These are phyloP conservation scores for Drosophila pseudoobscura DNA, from an alignment of 1,140 invertebrate genomes.

Conservation along the genomic window DNA sequence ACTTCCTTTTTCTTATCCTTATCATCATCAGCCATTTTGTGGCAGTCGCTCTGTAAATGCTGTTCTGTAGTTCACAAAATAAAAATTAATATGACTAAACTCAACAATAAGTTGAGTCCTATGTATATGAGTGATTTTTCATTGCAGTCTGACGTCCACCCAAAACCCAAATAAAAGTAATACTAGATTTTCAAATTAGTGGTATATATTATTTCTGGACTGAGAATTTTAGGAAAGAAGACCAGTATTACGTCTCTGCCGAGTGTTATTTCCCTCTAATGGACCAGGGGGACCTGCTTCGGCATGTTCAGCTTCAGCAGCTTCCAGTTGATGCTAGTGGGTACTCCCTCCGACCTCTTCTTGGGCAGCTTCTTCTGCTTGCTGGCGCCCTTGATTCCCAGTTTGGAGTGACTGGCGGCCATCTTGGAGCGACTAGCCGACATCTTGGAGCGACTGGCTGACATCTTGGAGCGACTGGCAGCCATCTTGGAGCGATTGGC, in stretches of 20 bases:
- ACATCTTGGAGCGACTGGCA: no score
- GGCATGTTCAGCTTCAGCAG: constrained; percentile 62
- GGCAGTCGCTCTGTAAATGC: neutral
- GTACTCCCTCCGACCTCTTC: neutral
- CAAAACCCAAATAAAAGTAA: no score
- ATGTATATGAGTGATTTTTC: no score
- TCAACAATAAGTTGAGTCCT: no score
- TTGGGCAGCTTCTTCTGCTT: constrained; percentile 39
- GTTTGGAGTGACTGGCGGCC: constrained; percentile 5
- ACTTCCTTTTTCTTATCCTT: constrained; percentile 15
- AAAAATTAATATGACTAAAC: no score
- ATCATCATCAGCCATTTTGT: constrained; percentile 22
- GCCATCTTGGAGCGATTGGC: constrained; percentile 27
- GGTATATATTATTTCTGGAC: no score
- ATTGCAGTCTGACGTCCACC: no score
- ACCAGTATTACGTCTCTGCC: no score
- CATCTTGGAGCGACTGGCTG: no score
- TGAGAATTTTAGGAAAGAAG: neutral
- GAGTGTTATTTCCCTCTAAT: constrained; percentile 3
- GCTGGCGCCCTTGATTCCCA: constrained; percentile 6
- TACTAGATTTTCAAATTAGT: no score
- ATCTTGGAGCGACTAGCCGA: constrained; percentile 28
- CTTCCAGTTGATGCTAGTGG: constrained; percentile 63
- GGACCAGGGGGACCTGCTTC: constrained; percentile 9
- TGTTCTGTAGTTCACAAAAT: no score